These are phyloP conservation scores for Dallia pectoralis DNA, from an alignment of 2,797 vertebrate species.

Conservation along the genomic window DNA sequence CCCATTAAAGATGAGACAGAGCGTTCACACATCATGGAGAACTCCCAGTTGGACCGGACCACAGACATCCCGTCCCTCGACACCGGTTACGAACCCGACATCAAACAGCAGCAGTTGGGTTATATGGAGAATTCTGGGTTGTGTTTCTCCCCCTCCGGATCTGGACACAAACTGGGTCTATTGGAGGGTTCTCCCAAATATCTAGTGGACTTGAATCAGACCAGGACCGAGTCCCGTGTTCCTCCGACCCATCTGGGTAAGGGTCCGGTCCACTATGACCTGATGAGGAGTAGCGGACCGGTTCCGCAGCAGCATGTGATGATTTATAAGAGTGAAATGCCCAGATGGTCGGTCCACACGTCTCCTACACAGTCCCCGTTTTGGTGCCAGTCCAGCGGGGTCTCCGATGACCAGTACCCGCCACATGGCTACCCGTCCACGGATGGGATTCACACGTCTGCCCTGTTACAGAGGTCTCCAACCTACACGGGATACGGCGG, in stretches of 20 bases:
- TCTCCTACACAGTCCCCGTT: slow-evolving; percentile 51
- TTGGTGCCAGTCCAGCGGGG: slow-evolving; percentile 63
- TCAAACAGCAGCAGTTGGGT: slow-evolving; percentile 43
- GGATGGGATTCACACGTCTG: slow-evolving; percentile 54
- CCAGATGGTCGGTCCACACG: slow-evolving; percentile 60
- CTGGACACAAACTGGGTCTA: slow-evolving; percentile 16
- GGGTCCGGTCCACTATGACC: slow-evolving; percentile 41
- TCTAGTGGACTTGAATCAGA: slow-evolving; percentile 57
- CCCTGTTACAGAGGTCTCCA: slow-evolving; percentile 53
- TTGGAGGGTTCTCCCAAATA: slow-evolving; percentile 52
- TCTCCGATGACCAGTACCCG: slow-evolving; percentile 52
- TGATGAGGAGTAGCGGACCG: slow-evolving; percentile 27
- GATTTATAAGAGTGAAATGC: slow-evolving; percentile 58
- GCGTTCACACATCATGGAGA: slow-evolving; percentile 60
- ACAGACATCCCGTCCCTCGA: slow-evolving; percentile 48
- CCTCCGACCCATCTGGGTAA: slow-evolving; percentile 37
- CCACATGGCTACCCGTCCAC: slow-evolving; percentile 40
- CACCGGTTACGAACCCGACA: slow-evolving; percentile 47
- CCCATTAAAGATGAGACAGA: slow-evolving; percentile 72
- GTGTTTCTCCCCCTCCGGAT: slow-evolving; percentile 25
- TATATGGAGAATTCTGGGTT: slow-evolving; percentile 38
- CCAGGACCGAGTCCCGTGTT: slow-evolving; percentile 54
- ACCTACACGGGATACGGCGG: slow-evolving; percentile 60
- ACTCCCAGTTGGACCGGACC: slow-evolving; percentile 48
- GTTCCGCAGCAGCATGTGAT: slow-evolving; percentile 36